These are phyloP conservation scores for Hippasteria phrygiana DNA, from an alignment of 53 echinoderm and acorn worm species.

Conservation along the genomic window DNA sequence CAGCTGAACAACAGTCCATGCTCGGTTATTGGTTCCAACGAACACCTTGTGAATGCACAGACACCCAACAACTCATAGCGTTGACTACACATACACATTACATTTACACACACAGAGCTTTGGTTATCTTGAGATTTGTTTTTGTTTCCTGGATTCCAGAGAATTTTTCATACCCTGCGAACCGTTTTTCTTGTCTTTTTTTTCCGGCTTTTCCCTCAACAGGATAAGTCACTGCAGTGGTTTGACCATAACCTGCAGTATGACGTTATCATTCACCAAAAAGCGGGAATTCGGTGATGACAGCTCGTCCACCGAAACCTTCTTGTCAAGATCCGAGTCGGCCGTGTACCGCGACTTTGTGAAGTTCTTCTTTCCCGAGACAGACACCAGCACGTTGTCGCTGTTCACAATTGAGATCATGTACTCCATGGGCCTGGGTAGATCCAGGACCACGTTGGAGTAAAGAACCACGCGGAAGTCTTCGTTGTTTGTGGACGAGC, in stretches of 20 bases:
- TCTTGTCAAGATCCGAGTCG: slow-evolving; percentile 97
- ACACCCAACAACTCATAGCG: not conserved
- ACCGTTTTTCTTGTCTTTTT: not conserved
- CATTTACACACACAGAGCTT: not conserved
- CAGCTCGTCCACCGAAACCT: slow-evolving; percentile 87
- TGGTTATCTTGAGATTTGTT: not conserved
- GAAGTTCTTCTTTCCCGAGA: slow-evolving; percentile 95
- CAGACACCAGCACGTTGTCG: slow-evolving; percentile 77
- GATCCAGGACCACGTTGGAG: slow-evolving; percentile 96
- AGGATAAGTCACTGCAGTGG: slow-evolving; percentile 78
- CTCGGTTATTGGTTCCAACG: not conserved
- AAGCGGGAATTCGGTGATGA: slow-evolving; percentile 69
- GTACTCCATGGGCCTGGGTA: slow-evolving; percentile 93
- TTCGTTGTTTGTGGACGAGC: slow-evolving; percentile 92
- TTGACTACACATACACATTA: not conserved
- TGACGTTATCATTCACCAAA: slow-evolving; percentile 91
- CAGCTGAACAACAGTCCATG: not conserved
- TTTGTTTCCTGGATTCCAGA: not conserved
- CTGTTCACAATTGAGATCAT: slow-evolving; percentile 93
- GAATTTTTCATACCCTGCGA: not conserved
- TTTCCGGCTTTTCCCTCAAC: not conserved
- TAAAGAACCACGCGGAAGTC: slow-evolving; percentile 95
- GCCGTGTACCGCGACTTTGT: slow-evolving; percentile 92
- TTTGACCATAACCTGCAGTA: slow-evolving; percentile 89
- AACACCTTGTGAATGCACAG: not conserved